Evolutionary conservation across 2,113 vertebrate species (phyloP), one percentile per base, ranked within the genome.

Genomic region (Malurus alboscapulatus): DNA sequence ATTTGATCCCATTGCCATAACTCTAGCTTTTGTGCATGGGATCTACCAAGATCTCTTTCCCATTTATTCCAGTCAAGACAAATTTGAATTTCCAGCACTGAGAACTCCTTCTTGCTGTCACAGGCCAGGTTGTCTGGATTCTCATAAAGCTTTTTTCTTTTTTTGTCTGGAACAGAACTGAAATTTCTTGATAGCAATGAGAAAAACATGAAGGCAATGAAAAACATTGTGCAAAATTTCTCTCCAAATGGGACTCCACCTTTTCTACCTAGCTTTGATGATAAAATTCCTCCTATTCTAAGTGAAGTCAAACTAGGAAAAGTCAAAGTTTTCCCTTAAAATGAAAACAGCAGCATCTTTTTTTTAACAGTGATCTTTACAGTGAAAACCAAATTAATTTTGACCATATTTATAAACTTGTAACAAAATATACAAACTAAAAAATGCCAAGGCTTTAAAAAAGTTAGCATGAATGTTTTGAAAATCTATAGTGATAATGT

Each of bases 401-500:
- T 92, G 62, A 71, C 68, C 19, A n/a, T 84, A 59, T 92, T 92
- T 50, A 57, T 67, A 82, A 89, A 91, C 26, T 80, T 62, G 32
- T 44, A 87, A 74, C 53, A 84, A 82, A 93, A 94, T 42, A 94
- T 19, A 65, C 67, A 85, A 88, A 74, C 47, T 30, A 74, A 83
- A 89, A 87, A 87, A 85, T 50, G 19, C 78, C 25, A 83, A 84
- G 42, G 73, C 63, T 92, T 87, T 38, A 58, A 91, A 88, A 78
- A 94, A 75, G 61, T 63, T 88, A 92, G 24, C 88, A 68, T 68
- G 69, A 92, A 84, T 92, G 45, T 92, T 94, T 90, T 84, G 67
- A 55, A 88, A 95, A 91, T 59, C 82, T 85, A 25, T 87, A 94
- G 88, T 29, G 51, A 85, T 85, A 83, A 94, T 92, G 84, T 29